Conservation (phyloP, 2,113 vertebrate genomes). For the Podocnemis expansa region DNA sequence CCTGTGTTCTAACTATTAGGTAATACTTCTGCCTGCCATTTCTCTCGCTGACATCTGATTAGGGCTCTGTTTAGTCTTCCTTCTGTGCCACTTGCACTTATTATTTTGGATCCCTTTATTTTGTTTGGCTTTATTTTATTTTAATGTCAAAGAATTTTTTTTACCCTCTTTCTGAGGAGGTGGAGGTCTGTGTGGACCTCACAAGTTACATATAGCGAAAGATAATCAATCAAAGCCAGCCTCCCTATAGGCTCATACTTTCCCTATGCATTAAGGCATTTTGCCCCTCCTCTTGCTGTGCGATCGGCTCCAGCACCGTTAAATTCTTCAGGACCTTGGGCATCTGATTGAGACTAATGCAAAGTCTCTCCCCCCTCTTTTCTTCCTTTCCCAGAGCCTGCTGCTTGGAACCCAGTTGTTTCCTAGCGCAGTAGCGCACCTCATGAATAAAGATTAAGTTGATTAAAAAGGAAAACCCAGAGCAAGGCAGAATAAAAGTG, state of each 20-base stretch:
- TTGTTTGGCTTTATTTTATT: too few relatives aligned
- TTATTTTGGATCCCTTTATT: constrained; percentile 11
- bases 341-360: not conserved
- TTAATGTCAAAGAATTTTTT: not conserved
- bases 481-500: constrained; percentile 62
- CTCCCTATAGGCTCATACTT: not conserved
- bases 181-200: not conserved
- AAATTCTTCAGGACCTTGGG: constrained; percentile 55
- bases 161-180: not conserved
- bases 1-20: rapidly evolving
- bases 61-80: constrained; percentile 5
- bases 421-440: constrained; percentile 46
- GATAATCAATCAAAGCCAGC: not conserved
- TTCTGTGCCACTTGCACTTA: rapidly evolving
- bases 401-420: not conserved
- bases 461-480: constrained; percentile 66
- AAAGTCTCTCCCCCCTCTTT: not conserved
- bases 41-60: constrained; percentile 50
- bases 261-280: not conserved
- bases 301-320: not conserved
- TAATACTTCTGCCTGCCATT: not conserved
- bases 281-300: not conserved
- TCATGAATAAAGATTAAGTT: constrained; percentile 75
- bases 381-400: not conserved
- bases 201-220: constrained; percentile 4